Base-by-base conservation (phyloP, 2,888 invertebrate genomes). In the Cotesia congregata region DNA sequence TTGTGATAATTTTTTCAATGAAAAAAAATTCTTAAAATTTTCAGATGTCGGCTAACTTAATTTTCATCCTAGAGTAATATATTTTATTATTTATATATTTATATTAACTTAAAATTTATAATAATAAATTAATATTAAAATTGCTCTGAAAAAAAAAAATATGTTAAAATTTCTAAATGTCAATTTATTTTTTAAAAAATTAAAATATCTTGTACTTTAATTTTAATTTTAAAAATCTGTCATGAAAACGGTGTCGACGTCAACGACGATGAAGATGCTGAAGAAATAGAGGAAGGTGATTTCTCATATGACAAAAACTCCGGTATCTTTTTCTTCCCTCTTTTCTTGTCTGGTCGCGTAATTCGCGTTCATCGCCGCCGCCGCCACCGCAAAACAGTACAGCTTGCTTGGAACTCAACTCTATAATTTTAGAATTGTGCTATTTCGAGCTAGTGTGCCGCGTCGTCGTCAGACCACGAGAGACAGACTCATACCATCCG, bases 361-460 rank as follows among this genome's bases (percentile, higher is more conserved):
- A 67, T 72, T 60, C 76, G 77, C 50, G 9, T 7, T 17, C n/a
- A n/a, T 12, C 50, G 50, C 50, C 50, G 41, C 41, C 41, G 41
- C 41, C 50, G 50, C 50, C 50, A 50, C 50, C 50, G 50, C 50
- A 50, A 50, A 50, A 50, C 50, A 50, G 70, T 71, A 68, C 75
- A 50, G 41, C 68, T 73, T 41, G 12, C 59, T 64, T 70, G 65
- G 74, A 62, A 41, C 62, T 65, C 50, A 12, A 50, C 50, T 50
- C 69, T 73, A 71, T 86, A 86, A 86, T 86, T 86, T 86, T 85
- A 82, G 85, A 74, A 78, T 67, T 70, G 79, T 78, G 82, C 85
- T 87, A 87, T 87, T 87, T 84, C 82, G 74, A 82, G 84, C 84
- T 83, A 82, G 84, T 83, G 82, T 84, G 83, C 82, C 86, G 50